Evolutionary conservation across 2,113 vertebrate genomes (phyloP), one percentile per base, ranked within the genome.

Genomic region (Tricholaema leucomelas): DNA sequence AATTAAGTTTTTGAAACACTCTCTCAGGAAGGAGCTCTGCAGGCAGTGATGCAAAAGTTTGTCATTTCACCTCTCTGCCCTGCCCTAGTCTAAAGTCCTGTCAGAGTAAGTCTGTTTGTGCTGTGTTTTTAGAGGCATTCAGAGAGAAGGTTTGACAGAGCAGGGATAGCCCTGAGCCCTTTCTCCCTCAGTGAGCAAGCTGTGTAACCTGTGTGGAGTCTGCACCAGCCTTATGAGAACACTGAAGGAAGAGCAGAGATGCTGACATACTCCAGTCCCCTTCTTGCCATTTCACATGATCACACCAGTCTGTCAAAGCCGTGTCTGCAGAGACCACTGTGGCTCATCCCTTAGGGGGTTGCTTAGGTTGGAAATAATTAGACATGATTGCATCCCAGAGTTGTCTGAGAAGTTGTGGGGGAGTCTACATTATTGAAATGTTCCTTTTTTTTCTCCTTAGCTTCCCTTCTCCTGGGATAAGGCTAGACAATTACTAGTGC

Each of bases 1-100:
- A 75, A 83, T 94, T 87, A 77, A 67, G 9, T 69, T 74, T 89
- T 85, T 90, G 60, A 91, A 95, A 73, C 2, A 7, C 12, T 50
- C 69, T 78, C 58, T 87, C 48, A 78, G 79, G 76, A 90, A 90
- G 81, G 71, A 82, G 48, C 82, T 94, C 77, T 90, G 42, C 61
- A 60, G 71, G 64, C 71, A 91, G 46, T 90, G 85, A 69, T 19
- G 74, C 54, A 87, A 75, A 94, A 92, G 56, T 40, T 95, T 87
- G 60, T 55, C 21, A 58, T 94, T 95, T 91, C 78, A 40, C 24
- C 85, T 33, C 73, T 90, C 70, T 94, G 36, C 44, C 72, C 40
- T 87, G 28, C 33, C 28, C 36, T 36, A 77, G 63, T 96, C 56
- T 93, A 44, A 88, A 94, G 66, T 74, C 38, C 60, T 33, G 48